phyloP scores from a whole-genome alignment of 2,888 invertebrate species.

The Callimorpha dominula region DNA sequence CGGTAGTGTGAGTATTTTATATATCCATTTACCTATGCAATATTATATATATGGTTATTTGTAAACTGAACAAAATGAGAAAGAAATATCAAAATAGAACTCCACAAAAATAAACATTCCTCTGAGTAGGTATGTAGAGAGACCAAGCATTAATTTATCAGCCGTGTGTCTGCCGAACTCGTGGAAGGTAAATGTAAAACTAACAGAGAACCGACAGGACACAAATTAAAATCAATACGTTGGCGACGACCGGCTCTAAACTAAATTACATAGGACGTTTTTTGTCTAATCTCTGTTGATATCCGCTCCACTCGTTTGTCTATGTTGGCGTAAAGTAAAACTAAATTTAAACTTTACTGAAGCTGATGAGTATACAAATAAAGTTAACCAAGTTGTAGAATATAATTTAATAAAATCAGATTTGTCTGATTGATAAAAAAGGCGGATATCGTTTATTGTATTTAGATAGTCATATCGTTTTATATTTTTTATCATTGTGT shows the following conservation, averaged over 20 bases:
- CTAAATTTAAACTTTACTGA: slow-evolving; percentile 17
- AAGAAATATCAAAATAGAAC: neutral
- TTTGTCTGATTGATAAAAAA: neutral
- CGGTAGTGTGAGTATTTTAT: too few relatives aligned
- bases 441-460: neutral
- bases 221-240: slow-evolving; percentile 53
- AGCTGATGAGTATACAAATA: neutral
- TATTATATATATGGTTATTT: neutral
- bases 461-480: neutral
- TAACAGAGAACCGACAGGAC: slow-evolving; percentile 45
- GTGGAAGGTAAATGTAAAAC: slow-evolving; percentile 50
- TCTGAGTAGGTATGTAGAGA: slow-evolving; percentile 1
- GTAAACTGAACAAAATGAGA: neutral
- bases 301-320: neutral
- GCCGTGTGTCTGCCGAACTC: slow-evolving; percentile 35
- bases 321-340: slow-evolving; percentile 9
- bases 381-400: neutral
- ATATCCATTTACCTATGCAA: neutral
- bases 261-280: slow-evolving; percentile 24
- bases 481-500: neutral
- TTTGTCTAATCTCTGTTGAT: slow-evolving; percentile 43
- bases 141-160: slow-evolving; percentile 46
- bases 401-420: neutral
- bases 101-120: neutral
- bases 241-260: slow-evolving; percentile 19